phyloP scores from a whole-genome alignment of 2,888 invertebrate genomes.

The Protophormia terraenovae region DNA sequence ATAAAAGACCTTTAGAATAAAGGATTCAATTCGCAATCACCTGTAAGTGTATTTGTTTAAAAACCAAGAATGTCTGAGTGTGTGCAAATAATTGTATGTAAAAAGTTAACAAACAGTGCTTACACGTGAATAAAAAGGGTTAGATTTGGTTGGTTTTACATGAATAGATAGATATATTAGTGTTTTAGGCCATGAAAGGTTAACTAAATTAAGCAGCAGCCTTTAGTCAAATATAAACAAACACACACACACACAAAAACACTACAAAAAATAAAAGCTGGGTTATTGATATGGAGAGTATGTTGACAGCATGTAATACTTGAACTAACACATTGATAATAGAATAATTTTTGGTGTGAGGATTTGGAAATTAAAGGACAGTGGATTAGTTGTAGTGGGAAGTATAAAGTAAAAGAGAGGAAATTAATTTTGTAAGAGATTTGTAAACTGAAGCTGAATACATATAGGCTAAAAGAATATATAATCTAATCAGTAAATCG shows the following conservation, averaged over 20 bases:
- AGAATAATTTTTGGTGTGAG: neutral
- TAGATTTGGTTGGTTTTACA: neutral
- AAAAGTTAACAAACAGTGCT: neutral
- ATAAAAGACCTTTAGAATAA: constrained; percentile 16
- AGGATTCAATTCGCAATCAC: constrained; percentile 39
- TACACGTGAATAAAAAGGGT: constrained; percentile 1
- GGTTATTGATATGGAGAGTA: constrained; percentile 34
- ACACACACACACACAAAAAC: neutral
- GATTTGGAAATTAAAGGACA: neutral
- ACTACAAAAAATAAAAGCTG: neutral
- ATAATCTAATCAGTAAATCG: too few species aligned
- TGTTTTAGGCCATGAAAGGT: constrained; percentile 46
- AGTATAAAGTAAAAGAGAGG: neutral
- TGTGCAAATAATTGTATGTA: neutral
- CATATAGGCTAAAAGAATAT: too few species aligned
- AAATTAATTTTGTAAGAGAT: too few species aligned
- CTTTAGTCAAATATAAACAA: neutral
- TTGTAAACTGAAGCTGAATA: too few species aligned
- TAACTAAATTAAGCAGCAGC: constrained; percentile 53
- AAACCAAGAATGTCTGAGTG: neutral
- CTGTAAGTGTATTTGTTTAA: neutral
- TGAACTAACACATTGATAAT: constrained; percentile 46
- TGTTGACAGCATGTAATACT: constrained; percentile 59
- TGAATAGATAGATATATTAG: neutral
- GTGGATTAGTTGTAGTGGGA: neutral